A percentile compares a stretch with the other conserved stretches of the same genome.
phyloP scores from a whole-genome alignment of 2,113 vertebrate genomes.

The Carassius gibelio region DNA sequence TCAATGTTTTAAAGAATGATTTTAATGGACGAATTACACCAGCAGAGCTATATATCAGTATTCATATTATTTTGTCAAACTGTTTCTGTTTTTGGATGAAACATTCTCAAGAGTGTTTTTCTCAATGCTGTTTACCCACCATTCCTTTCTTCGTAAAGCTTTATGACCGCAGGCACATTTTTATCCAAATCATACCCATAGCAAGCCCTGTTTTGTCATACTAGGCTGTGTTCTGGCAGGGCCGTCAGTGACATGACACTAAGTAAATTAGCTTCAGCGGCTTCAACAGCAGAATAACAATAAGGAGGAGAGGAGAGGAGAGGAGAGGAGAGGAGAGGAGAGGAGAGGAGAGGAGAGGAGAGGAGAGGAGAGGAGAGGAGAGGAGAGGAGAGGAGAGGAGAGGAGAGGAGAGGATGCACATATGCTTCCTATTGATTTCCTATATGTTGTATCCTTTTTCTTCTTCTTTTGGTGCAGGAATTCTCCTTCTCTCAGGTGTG shows the following conservation, averaged over 20 bases:
- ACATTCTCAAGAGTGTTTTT: slow-evolving; percentile 25
- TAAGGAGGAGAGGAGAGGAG: neutral
- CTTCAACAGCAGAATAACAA: neutral
- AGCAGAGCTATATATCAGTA: neutral
- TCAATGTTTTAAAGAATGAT: neutral
- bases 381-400: too few species aligned
- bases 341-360: neutral
- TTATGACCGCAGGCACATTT: slow-evolving; percentile 17
- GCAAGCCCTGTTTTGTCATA: slow-evolving; percentile 25
- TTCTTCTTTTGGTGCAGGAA: slow-evolving; percentile 75
- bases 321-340: too few species aligned
- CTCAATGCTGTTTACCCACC: slow-evolving; percentile 20
- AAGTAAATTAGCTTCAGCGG: slow-evolving; percentile 30
- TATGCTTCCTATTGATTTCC: neutral
- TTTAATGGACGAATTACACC: neutral
- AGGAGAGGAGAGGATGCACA: neutral
- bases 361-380: too few species aligned
- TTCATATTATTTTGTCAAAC: slow-evolving; percentile 2
- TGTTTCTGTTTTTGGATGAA: neutral
- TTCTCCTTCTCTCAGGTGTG: slow-evolving; percentile 94
- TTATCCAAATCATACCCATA: slow-evolving; percentile 28
- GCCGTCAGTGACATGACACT: slow-evolving; percentile 25
- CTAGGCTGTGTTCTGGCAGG: slow-evolving; percentile 23
- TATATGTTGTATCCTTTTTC: neutral
- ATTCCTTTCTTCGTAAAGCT: slow-evolving; percentile 25